Evolutionary conservation across 2,113 vertebrate genomes (phyloP), one percentile per base, ranked within the genome.

Genomic region (Tupaia chinensis): DNA sequence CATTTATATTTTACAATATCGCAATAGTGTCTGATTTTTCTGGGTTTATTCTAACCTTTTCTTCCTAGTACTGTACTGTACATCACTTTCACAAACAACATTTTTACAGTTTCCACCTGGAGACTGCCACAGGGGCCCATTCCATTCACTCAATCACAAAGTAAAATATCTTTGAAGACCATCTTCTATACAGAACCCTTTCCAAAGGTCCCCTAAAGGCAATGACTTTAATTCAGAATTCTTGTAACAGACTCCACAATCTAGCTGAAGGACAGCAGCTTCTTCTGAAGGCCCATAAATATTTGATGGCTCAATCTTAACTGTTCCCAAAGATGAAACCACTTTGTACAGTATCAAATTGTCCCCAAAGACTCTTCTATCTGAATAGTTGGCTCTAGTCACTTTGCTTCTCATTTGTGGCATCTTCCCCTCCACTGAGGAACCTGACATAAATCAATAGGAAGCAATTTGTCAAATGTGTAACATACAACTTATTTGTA

Each of bases 281-380:
- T 53, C 32, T 60, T 72, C 14, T 94, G 72, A 91, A 77, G 56
- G 29, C 8, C 58, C 83, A 94, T 98, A 94, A 97, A 96, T 97
- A 96, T 96, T 96, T 97, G 66, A 96, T 97, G 70, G 66, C 5
- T 69, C 3, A 3, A 61, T 72, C 95, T 91, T 58, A 91, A 95
- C 29, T 23, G 87, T 91, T 94, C 79, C 44, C 72, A 77, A 96
- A 96, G 91, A 84, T 74, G 77, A 89, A 98, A 96, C 88, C 95
- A 89, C 95, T 96, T 68, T 69, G 84, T 53, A 77, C 63, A 84
- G 76, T 27, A 97, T 91, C 95, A 96, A 93, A 87, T 70, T 79
- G 95, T 95, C 96, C 95, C 96, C 77, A 77, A 85, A 94, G 96
- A 95, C 97, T 94, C 94, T 96, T 97, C 56, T 60, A 69, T 89